A percentile compares a stretch with the other conserved stretches of the same genome.
Evolutionary conservation across 1,140 invertebrate species (phyloP).

Genomic region (Orius insidiosus): DNA sequence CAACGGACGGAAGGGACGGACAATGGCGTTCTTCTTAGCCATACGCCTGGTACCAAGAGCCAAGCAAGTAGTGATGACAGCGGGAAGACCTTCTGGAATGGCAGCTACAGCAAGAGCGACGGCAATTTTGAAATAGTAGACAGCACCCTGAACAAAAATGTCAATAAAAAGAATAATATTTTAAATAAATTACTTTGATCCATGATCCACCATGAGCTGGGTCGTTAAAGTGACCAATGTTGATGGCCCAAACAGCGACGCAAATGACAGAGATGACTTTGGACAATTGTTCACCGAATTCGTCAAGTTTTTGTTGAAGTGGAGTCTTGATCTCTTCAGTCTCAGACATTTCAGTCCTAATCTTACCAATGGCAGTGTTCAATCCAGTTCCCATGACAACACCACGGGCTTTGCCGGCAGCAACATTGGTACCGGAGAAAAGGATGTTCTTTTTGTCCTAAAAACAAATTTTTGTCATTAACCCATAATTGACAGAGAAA

Average conservation of each 20-base stretch:
- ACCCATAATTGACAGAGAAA: not conserved
- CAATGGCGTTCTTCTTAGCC: conserved; percentile 99
- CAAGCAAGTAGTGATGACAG: conserved; percentile 98
- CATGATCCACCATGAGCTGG: conserved; percentile 99
- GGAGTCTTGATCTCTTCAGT: conserved; percentile 99
- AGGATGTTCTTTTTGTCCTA: conserved; percentile 99
- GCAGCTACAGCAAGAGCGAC: conserved; percentile 98
- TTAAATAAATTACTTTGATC: conserved; percentile 61
- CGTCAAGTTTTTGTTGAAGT: conserved; percentile 98
- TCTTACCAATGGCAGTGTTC: conserved; percentile 98
- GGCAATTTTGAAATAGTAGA: conserved; percentile 99
- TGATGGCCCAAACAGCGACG: conserved; percentile 99
- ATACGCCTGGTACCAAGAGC: conserved; percentile 98
- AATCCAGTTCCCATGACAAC: conserved; percentile 97
- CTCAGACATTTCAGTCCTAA: conserved; percentile 98
- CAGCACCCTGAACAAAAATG: conserved; percentile 60
- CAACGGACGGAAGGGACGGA: conserved; percentile 94
- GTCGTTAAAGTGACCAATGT: conserved; percentile 99
- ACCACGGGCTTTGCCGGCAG: conserved; percentile 95
- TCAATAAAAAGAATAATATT: conserved; percentile 9
- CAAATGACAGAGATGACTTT: conserved; percentile 99
- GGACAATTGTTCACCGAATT: conserved; percentile 98
- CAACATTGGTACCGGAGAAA: conserved; percentile 96
- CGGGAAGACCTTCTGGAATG: conserved; percentile 91
- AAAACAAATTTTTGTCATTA: no score